Evolutionary conservation across 1,140 invertebrate genomes (phyloP), one percentile per base, ranked within the genome.

Genomic region (Solen grandis): DNA sequence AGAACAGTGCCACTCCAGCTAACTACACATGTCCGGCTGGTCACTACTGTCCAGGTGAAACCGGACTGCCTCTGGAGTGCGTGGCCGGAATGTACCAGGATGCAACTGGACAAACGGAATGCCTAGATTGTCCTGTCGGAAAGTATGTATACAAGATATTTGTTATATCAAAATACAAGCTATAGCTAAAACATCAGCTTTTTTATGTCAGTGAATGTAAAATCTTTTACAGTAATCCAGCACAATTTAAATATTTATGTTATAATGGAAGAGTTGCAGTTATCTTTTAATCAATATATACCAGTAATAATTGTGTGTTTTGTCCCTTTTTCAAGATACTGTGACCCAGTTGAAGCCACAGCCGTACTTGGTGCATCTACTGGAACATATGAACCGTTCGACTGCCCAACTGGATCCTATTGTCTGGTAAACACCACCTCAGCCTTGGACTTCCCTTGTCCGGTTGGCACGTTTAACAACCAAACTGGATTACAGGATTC

Each of bases 21-120:
- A 85, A 87, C 13, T 90, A 85, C 68, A 90, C 90, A 76, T 91
- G 90, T 79, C 89, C 89, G 10, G 60, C 85, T 25, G 90, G 90
- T 41, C 90, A 90, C 59, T 88, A 89, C 70, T 91, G 90, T 54
- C 87, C 89, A 1, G 82, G 73, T 19, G 85, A 76, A 13, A 84
- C 82, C 29, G 84, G 74, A 62, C 55, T 82, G n/a, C 90, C 89
- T 4, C 16, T 86, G 27, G 65, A 85, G 13, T 91, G 90, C 77
- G 14, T 27, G 14, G 65, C 86, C 36, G 90, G 90, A n/a, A 82
- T 27, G 27, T 91, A 90, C 60, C 90, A 91, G 52, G 88, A 91
- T 77, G 84, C 87, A 55, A 78, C 78, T 19, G 75, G 79, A 16
- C 85, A 85, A 38, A 87, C 82, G 35, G 19, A 25, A 3, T 91